Evolutionary conservation across 2,113 vertebrate species (phyloP).

Genomic region (Ptilonorhynchus violaceus): DNA sequence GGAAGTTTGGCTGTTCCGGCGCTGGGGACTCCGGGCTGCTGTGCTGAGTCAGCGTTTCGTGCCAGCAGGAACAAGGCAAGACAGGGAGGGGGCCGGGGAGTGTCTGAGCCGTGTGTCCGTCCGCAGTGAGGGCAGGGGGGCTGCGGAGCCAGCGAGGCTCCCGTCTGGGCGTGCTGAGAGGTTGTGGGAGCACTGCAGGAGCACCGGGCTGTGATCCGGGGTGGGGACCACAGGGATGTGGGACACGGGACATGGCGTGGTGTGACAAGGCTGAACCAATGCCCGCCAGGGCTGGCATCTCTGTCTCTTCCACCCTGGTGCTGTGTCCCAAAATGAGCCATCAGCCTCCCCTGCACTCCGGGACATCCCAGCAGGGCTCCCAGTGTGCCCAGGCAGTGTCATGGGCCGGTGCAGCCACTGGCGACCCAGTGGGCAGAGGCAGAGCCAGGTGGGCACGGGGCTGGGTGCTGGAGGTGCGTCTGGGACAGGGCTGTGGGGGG

Average conservation of each 20-base stretch:
- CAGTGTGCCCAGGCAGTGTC: neutral
- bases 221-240: accelerated
- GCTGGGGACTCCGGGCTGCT: neutral
- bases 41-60: slow-evolving; percentile 1
- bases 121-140: neutral
- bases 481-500: accelerated
- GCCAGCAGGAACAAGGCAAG: neutral
- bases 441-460: neutral
- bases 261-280: neutral
- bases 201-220: neutral
- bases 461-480: neutral
- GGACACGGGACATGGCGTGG: accelerated
- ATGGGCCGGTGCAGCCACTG: accelerated
- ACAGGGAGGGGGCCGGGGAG: accelerated
- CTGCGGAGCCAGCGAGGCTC: neutral
- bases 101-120: neutral
- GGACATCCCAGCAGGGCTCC: neutral
- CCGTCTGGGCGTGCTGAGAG: accelerated
- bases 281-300: neutral
- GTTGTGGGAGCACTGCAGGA: neutral
- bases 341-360: neutral
- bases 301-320: accelerated
- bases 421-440: neutral
- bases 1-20: neutral
- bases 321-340: accelerated